A percentile compares a stretch with the other conserved stretches of the same genome.
phyloP scores from a whole-genome alignment of 2,113 vertebrate genomes.

The Alligator mississippiensis region DNA sequence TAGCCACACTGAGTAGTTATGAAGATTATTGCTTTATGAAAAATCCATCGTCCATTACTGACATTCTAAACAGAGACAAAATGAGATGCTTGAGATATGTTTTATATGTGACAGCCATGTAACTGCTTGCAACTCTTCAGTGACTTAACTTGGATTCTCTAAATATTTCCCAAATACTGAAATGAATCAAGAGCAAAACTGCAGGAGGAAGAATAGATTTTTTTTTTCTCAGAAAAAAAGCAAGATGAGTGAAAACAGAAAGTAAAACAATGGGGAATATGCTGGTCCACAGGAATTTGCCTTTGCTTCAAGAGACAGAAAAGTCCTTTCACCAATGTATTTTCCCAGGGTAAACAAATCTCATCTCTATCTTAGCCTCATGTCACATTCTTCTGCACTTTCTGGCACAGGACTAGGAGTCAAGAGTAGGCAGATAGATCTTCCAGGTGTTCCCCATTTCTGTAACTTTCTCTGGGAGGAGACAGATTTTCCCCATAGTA shows the following conservation, averaged over 20 bases:
- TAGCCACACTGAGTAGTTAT: neutral
- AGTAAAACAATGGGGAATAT: neutral
- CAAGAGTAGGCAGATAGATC: neutral
- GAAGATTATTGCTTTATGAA: neutral
- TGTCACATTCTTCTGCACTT: neutral
- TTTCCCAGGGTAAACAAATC: neutral
- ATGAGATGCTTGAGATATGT: neutral
- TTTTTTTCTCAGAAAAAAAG: neutral
- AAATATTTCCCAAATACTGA: neutral
- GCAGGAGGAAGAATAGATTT: neutral
- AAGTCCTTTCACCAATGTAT: neutral
- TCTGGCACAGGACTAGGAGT: neutral
- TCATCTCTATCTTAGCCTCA: rapidly evolving
- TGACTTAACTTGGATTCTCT: neutral
- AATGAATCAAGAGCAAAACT: neutral
- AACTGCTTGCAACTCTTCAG: neutral
- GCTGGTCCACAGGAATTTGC: neutral
- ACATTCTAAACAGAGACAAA: neutral
- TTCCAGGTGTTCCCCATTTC: too few species aligned
- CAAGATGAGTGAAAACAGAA: neutral
- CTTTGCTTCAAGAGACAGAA: neutral
- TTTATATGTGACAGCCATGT: neutral
- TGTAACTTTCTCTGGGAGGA: too few species aligned
- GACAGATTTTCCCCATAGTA: too few species aligned
- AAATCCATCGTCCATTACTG: neutral